These are phyloP conservation scores for Macrochelys suwanniensis DNA, from an alignment of 2,797 vertebrate species.

Conservation along the genomic window DNA sequence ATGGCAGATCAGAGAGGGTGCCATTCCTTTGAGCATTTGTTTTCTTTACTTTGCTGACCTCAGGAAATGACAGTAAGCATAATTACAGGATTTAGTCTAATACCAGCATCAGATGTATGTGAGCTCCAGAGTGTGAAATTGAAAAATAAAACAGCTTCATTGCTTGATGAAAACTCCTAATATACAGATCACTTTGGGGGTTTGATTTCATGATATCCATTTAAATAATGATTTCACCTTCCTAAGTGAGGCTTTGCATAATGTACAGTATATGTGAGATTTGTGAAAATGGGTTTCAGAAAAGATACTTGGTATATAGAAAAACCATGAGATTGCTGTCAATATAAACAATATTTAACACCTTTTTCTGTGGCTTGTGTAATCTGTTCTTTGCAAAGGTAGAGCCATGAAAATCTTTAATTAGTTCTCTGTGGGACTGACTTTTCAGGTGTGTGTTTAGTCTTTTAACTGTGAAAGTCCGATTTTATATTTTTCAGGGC, in stretches of 20 bases:
- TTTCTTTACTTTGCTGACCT: slow-evolving; percentile 72
- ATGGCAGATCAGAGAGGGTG: slow-evolving; percentile 36
- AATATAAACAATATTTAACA: background rate
- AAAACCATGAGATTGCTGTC: background rate
- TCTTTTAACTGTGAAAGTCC: background rate
- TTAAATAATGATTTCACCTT: slow-evolving; percentile 2
- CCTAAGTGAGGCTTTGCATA: background rate
- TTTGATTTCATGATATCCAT: slow-evolving; percentile 13
- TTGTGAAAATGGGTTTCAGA: background rate
- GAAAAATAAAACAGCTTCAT: slow-evolving; percentile 73
- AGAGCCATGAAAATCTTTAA: background rate
- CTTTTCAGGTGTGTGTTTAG: background rate
- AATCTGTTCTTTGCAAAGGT: background rate
- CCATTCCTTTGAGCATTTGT: slow-evolving; percentile 56
- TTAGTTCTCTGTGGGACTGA: slow-evolving; percentile 19
- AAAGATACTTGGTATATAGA: background rate
- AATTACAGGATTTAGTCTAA: slow-evolving; percentile 66
- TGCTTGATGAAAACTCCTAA: slow-evolving; percentile 56
- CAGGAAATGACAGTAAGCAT: slow-evolving; percentile 59
- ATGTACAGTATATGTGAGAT: background rate
- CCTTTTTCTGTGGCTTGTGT: accelerated
- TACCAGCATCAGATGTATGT: slow-evolving; percentile 67
- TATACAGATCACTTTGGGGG: background rate
- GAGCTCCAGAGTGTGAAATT: slow-evolving; percentile 79
- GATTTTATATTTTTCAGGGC: background rate